These are phyloP conservation scores for Eustalomyia histrio DNA, from an alignment of 2,888 invertebrate species.

Conservation along the genomic window DNA sequence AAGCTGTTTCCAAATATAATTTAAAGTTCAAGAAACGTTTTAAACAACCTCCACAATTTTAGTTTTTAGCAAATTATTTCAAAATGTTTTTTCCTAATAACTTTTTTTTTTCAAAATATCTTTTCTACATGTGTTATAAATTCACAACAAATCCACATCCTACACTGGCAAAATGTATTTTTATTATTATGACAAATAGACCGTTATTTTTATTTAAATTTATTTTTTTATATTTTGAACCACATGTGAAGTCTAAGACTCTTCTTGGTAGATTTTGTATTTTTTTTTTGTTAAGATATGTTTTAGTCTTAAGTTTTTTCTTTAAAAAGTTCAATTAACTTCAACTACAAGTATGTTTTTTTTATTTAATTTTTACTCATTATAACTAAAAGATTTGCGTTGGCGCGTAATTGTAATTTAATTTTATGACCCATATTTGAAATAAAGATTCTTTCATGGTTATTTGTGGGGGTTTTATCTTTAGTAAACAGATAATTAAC, in stretches of 20 bases:
- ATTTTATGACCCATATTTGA: neutral
- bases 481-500: neutral
- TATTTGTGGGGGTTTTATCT: neutral
- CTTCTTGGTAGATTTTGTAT: neutral
- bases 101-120: neutral
- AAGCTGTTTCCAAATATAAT: neutral
- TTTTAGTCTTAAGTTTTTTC: neutral
- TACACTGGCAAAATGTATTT: neutral
- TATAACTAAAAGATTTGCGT: conserved; percentile 1
- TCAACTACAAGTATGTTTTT: neutral
- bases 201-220: conserved; percentile 41
- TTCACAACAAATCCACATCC: neutral
- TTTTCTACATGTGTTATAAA: neutral
- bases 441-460: neutral
- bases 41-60: neutral
- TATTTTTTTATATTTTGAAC: neutral
- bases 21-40: neutral
- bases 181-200: conserved; percentile 45
- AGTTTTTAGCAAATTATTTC: conserved; percentile 3
- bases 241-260: neutral
- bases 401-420: neutral
- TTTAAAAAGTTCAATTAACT: neutral
- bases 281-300: neutral
- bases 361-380: neutral
- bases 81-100: neutral